Percentiles rank a stretch among this genome's conserved stretches.
Evolutionary conservation across 92 coral and sea anemone genomes (phyloP).

Genomic region (Phenganax stokvisi): DNA sequence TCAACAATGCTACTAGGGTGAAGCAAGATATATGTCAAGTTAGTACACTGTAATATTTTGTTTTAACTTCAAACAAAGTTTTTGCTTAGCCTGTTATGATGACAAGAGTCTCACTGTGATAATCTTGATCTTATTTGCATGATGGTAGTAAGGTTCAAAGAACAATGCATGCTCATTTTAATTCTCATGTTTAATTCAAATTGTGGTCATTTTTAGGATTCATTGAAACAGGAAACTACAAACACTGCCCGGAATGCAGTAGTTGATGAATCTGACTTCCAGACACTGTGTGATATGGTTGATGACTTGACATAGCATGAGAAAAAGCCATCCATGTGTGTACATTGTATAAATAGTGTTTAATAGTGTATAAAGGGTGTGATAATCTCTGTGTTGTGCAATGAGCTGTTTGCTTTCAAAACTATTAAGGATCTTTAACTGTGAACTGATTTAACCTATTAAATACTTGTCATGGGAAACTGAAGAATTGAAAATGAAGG

Average conservation of each 20-base stretch:
- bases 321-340: background rate
- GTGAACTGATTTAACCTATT: too few species aligned
- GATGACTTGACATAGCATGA: slow-evolving; percentile 26
- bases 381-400: background rate
- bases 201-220: slow-evolving; percentile 19
- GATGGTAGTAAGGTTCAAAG: too few species aligned
- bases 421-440: too few species aligned
- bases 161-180: too few species aligned
- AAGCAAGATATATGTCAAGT: slow-evolving; percentile 7
- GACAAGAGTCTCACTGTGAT: too few species aligned
- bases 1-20: background rate
- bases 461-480: too few species aligned
- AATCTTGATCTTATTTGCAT: too few species aligned
- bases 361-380: background rate
- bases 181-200: background rate
- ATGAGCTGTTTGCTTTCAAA: too few species aligned
- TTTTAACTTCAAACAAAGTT: background rate
- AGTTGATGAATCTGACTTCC: slow-evolving; percentile 20
- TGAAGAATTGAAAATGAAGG: too few species aligned
- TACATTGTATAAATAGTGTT: background rate
- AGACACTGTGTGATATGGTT: slow-evolving; percentile 32
- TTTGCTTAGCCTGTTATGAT: too few species aligned
- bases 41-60: background rate
- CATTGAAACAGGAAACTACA: background rate
- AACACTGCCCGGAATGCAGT: background rate